phyloP scores from a whole-genome alignment of 2,113 vertebrate genomes.

The Tragelaphus buxtoni region DNA sequence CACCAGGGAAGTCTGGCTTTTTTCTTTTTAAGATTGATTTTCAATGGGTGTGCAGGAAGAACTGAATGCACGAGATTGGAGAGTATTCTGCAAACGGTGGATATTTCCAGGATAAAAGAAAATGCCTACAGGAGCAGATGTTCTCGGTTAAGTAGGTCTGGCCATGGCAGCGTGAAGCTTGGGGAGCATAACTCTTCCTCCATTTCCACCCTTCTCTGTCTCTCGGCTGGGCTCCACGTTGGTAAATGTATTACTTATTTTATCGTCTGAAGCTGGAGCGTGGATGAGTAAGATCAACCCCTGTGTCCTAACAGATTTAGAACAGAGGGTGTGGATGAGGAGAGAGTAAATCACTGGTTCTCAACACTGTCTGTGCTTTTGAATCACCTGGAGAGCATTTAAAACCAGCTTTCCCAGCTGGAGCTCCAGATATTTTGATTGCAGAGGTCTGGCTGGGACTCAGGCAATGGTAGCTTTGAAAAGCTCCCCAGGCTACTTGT shows the following conservation, averaged over 20 bases:
- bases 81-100: neutral
- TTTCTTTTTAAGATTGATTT: neutral
- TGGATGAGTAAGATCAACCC: neutral
- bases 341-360: neutral
- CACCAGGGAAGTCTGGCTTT: neutral
- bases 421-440: neutral
- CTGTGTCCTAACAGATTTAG: constrained; percentile 5
- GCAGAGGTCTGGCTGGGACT: neutral
- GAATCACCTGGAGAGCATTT: constrained; percentile 34
- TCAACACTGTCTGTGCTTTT: neutral
- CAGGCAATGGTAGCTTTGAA: neutral
- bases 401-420: neutral
- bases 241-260: constrained; percentile 38
- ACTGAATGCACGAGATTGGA: neutral
- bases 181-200: neutral
- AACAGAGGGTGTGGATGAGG: neutral
- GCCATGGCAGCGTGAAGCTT: neutral
- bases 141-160: neutral
- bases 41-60: neutral
- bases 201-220: neutral
- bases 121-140: neutral
- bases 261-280: neutral
- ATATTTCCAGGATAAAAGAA: neutral
- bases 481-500: neutral
- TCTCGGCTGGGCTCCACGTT: neutral